Base-by-base conservation (phyloP, 1,140 invertebrate genomes). In the Parasteatoda tepidariorum region DNA sequence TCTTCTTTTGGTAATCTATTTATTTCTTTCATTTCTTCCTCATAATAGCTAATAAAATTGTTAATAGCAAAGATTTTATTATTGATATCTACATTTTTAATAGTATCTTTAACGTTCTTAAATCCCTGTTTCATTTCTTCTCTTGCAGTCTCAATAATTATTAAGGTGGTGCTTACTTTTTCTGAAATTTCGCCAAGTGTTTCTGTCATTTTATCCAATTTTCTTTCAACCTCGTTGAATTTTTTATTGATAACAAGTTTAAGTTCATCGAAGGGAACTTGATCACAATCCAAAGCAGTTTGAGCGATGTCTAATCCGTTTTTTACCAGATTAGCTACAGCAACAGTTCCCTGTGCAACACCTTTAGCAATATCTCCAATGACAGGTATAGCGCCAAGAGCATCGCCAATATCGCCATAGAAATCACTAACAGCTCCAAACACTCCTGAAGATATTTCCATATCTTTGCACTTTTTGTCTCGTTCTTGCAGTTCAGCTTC, bases 221-320 rank as follows among this genome's bases (percentile, higher is more conserved):
- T 68, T 68, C 66, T 68, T 31, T 68, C 31, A 6, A 68, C 66
- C 38, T 68, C 28, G 28, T 34, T 41, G 7, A 64, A 30, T 28
- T 31, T 30, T 5, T 64, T 28, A 3, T 18, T 7, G 9, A 30
- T 15, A 0, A 64, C 9, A 11, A 18, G 26, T 28, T 26, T 64
- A 11, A 64, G 9, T 28, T 26, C 22, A 6, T 30, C 62, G 11
- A 28, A 26, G 31, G 24, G 22, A 3, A 26, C 26, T 13, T 33
- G 11, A 30, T 28, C 22, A 64, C 28, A 64, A 6, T 30, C n/a
- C 13, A 28, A 48, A 13, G 38, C 38, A 2, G 18, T 48, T 4
- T 9, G 1, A 2, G 38, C 1, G 9, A 48, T 1, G 18, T 48
- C 38, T 18, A 48, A 18, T 9, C 38, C 38, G 18, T 13, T 13